These are phyloP conservation scores for Melanargia galathea DNA, from an alignment of 2,888 invertebrate species.

Conservation along the genomic window DNA sequence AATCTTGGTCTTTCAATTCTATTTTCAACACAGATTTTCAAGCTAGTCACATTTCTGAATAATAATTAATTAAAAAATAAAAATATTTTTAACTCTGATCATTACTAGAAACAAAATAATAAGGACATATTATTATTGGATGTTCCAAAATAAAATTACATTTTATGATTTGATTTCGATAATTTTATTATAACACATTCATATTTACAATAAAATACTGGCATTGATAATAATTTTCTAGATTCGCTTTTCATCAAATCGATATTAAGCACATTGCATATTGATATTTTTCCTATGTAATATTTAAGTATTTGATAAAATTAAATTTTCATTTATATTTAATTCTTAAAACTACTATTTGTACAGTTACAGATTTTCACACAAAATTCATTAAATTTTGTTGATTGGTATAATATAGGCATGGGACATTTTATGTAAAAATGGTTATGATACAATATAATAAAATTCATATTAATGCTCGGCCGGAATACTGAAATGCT, in stretches of 20 bases:
- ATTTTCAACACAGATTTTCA: neutral
- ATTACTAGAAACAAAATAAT: no score
- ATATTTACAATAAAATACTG: conserved; percentile 82
- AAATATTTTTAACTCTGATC: no score
- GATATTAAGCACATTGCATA: conserved; percentile 42
- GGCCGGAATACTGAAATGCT: no score
- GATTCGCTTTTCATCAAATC: conserved; percentile 54
- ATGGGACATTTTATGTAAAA: neutral
- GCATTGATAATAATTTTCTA: conserved; percentile 71
- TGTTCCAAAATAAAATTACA: conserved; percentile 46
- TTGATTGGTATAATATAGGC: neutral
- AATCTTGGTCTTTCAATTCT: conserved; percentile 22
- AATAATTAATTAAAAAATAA: no score
- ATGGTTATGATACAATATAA: neutral
- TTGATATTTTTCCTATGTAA: conserved; percentile 28
- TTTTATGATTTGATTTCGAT: conserved; percentile 59
- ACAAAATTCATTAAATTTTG: conserved; percentile 21
- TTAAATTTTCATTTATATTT: conserved; percentile 30
- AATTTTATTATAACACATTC: conserved; percentile 77
- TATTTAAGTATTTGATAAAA: conserved; percentile 37
- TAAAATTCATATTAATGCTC: neutral
- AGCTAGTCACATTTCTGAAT: neutral
- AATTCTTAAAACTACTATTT: conserved; percentile 44
- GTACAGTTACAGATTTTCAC: conserved; percentile 45
- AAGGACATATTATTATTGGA: neutral